Conservation (phyloP, 2,888 invertebrate genomes). For the Mythimna vitellina region DNA sequence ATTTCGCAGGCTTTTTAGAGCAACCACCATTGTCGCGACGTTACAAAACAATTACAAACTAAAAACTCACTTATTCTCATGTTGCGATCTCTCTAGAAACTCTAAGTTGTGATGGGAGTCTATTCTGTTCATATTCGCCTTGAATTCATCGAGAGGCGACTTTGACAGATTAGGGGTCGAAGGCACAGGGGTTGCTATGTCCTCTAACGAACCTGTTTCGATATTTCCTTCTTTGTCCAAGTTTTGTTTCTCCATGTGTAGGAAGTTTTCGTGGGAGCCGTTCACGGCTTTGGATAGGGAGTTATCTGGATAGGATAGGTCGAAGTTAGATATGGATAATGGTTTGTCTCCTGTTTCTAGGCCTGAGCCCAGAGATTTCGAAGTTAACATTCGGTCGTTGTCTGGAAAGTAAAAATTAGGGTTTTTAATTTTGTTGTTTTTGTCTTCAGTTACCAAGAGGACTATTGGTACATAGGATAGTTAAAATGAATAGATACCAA, state of each 20-base stretch:
- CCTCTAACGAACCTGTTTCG: conserved; percentile 65
- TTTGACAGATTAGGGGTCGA: conserved; percentile 65
- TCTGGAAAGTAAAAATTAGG: conserved; percentile 66
- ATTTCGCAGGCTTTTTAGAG: no score
- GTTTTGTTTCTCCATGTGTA: conserved; percentile 75
- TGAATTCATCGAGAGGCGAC: conserved; percentile 77
- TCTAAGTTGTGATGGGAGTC: conserved; percentile 88
- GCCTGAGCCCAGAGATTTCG: conserved; percentile 79
- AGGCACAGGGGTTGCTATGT: conserved; percentile 62
- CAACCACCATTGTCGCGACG: conserved; percentile 1
- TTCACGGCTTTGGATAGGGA: conserved; percentile 68
- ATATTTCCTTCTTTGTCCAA: conserved; percentile 67
- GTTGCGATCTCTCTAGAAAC: conserved; percentile 71
- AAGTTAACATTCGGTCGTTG: conserved; percentile 73
- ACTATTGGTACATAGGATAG: no score
- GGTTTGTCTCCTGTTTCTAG: conserved; percentile 75
- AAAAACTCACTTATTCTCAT: conserved; percentile 64
- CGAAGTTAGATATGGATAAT: conserved; percentile 77
- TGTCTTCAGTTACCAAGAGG: no score
- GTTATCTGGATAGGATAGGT: conserved; percentile 75
- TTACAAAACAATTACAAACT: conserved; percentile 19
- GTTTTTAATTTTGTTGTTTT: no score
- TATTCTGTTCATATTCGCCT: conserved; percentile 88
- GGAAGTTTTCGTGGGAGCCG: conserved; percentile 81
- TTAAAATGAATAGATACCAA: no score